A percentile compares a stretch with the other conserved stretches of the same genome.
Conservation (phyloP, 2,888 invertebrate genomes). For the Euproctis similis region DNA sequence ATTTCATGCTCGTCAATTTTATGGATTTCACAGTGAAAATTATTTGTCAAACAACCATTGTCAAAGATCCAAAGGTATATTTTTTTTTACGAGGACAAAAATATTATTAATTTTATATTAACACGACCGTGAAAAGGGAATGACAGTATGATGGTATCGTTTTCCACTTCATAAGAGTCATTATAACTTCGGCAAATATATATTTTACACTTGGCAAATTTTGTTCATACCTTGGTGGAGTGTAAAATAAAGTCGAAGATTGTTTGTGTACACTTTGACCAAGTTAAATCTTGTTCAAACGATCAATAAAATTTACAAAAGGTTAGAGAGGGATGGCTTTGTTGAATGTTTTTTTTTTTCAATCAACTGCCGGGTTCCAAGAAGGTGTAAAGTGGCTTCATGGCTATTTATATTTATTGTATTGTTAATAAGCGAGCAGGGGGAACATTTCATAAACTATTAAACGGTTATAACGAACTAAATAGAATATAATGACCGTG, state of each 20-base stretch:
- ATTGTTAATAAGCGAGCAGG: constrained; percentile 74
- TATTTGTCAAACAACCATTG: constrained; percentile 38
- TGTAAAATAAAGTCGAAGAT: constrained; percentile 21
- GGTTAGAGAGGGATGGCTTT: constrained; percentile 41
- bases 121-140: constrained; percentile 62
- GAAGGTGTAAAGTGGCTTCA: constrained; percentile 75
- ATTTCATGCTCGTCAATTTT: constrained; percentile 37
- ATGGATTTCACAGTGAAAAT: constrained; percentile 41
- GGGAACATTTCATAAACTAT: constrained; percentile 62
- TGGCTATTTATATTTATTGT: constrained; percentile 74
- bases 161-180: constrained; percentile 68
- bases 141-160: constrained; percentile 64
- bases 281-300: constrained; percentile 15
- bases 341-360: constrained; percentile 38
- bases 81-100: constrained; percentile 34
- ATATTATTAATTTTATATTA: constrained; percentile 73
- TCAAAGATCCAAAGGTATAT: too few species aligned
- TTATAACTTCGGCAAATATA: constrained; percentile 38
- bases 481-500: constrained; percentile 75
- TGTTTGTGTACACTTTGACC: not conserved
- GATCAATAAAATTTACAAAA: constrained; percentile 45
- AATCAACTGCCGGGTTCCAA: constrained; percentile 66
- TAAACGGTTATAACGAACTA: constrained; percentile 75
- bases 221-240: constrained; percentile 3
- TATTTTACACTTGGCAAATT: constrained; percentile 8